These are phyloP conservation scores for Crambe crambe DNA, from an alignment of 37 sponge, comb jelly and placozoan species.

Conservation along the genomic window DNA sequence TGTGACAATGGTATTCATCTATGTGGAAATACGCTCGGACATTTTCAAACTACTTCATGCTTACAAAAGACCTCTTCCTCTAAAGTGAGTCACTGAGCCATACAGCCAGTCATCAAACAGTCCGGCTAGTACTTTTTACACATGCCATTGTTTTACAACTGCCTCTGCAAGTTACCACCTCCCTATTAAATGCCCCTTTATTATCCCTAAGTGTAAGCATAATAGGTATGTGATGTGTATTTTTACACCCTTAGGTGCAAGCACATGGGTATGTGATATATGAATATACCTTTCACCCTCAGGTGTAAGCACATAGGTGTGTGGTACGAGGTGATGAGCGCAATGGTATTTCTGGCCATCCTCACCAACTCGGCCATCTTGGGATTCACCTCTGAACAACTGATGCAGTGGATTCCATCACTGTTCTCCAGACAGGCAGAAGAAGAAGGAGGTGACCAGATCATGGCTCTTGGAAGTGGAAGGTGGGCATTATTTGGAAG, in stretches of 20 bases:
- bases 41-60: conserved; percentile 67
- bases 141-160: not conserved
- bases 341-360: conserved; percentile 69
- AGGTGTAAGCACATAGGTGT: conserved; percentile 78
- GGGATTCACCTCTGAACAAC: conserved; percentile 86
- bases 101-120: too few relatives aligned
- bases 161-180: too few relatives aligned
- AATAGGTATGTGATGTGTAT: too few relatives aligned
- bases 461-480: conserved; percentile 60
- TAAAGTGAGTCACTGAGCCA: conserved; percentile 36
- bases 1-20: conserved; percentile 71
- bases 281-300: not conserved
- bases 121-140: too few relatives aligned
- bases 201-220: too few relatives aligned
- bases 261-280: too few relatives aligned
- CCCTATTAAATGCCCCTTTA: too few relatives aligned
- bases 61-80: conserved; percentile 67
- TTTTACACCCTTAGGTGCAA: conserved; percentile 26
- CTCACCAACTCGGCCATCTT: conserved; percentile 86
- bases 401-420: conserved; percentile 79
- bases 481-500: conserved; percentile 21
- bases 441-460: conserved; percentile 42
- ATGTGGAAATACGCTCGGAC: conserved; percentile 80
- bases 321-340: conserved; percentile 78
- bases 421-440: conserved; percentile 21